phyloP scores from a whole-genome alignment of 2,113 vertebrate genomes.

The Gulo gulo region DNA sequence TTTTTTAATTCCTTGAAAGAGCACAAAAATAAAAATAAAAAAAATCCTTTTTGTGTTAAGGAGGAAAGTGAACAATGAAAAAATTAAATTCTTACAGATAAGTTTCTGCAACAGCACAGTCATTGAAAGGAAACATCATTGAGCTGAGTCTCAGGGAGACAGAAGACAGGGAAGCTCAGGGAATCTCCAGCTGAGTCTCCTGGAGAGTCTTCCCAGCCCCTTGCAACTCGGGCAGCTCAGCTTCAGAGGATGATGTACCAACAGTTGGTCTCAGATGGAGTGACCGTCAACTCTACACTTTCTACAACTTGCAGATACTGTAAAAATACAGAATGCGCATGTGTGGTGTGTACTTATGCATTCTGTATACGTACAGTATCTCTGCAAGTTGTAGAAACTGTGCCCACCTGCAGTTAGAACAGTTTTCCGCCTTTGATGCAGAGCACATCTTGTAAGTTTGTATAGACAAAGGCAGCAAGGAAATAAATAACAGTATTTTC shows the following conservation, averaged over 20 bases:
- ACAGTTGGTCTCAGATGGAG: not conserved
- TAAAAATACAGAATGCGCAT: not conserved
- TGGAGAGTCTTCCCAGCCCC: not conserved
- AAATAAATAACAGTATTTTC: not conserved
- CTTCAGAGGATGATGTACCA: not conserved
- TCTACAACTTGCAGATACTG: not conserved
- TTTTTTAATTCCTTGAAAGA: not conserved
- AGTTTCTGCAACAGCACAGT: not conserved
- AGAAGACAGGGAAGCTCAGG: not conserved
- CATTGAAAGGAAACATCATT: not conserved
- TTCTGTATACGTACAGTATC: too few species aligned
- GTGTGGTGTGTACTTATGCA: too few species aligned
- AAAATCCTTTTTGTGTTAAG: not conserved
- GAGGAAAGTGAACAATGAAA: not conserved
- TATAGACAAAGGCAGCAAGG: not conserved
- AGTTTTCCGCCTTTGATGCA: not conserved
- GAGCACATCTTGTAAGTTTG: not conserved
- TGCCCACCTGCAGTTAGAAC: not conserved
- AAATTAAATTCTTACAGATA: not conserved
- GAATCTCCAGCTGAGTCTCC: not conserved
- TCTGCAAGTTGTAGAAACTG: too few species aligned
- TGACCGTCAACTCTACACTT: not conserved
- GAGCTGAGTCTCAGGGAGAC: not conserved
- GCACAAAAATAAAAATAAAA: not conserved
- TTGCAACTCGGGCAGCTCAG: fast-evolving